A percentile compares a stretch with the other conserved stretches of the same genome.
phyloP scores from a whole-genome alignment of 2,888 invertebrate species.

The Trisateles emortualis region DNA sequence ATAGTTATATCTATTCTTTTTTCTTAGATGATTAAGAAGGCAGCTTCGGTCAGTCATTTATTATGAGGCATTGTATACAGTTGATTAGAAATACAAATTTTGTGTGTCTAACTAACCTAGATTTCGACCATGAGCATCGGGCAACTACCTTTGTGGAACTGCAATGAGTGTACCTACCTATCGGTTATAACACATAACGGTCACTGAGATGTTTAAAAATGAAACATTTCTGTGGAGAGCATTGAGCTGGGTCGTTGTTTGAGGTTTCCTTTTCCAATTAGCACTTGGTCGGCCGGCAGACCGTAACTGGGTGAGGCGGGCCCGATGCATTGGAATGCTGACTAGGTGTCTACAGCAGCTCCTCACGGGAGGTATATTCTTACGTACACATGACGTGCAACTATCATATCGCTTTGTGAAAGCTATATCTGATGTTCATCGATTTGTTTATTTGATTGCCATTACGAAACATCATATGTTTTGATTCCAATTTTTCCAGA shows the following conservation, averaged over 20 bases:
- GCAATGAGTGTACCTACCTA: constrained; percentile 57
- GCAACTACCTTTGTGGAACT: constrained; percentile 31
- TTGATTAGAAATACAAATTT: constrained; percentile 23
- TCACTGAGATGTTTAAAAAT: constrained; percentile 81
- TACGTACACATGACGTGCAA: constrained; percentile 48
- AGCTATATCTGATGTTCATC: constrained; percentile 32
- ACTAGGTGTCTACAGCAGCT: constrained; percentile 64
- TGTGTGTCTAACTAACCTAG: constrained; percentile 46
- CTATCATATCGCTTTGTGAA: constrained; percentile 38
- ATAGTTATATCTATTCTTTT: too few species aligned
- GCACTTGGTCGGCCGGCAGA: constrained; percentile 81
- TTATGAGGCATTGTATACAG: neutral
- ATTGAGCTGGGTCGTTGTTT: constrained; percentile 85
- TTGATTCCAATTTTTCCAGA: too few species aligned
- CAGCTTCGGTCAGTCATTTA: neutral
- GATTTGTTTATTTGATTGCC: constrained; percentile 18
- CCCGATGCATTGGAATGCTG: constrained; percentile 72
- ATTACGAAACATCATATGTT: neutral
- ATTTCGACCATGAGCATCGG: constrained; percentile 38
- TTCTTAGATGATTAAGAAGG: too few species aligned
- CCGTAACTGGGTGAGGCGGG: constrained; percentile 85
- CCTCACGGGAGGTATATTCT: constrained; percentile 64
- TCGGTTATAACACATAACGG: constrained; percentile 84
- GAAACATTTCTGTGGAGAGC: constrained; percentile 86
- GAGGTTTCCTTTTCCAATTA: constrained; percentile 87